A percentile compares a stretch with the other conserved stretches of the same genome.
Conservation (phyloP, 2,113 vertebrate species). For the Myotis brandtii region DNA sequence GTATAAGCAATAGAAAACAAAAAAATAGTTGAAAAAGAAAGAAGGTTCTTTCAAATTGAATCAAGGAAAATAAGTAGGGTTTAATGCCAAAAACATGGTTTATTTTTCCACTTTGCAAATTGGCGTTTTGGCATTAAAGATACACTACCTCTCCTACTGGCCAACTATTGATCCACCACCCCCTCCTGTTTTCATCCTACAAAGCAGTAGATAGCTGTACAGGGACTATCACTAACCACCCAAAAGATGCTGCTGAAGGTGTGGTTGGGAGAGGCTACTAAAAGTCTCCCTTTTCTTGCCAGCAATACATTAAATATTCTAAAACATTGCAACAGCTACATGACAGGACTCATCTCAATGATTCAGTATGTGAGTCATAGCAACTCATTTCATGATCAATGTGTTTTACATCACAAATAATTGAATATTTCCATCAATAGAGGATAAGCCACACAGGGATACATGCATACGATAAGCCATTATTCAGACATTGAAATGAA, state of each 20-base stretch:
- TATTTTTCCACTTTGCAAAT: slow-evolving; percentile 1
- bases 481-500: not conserved
- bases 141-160: not conserved
- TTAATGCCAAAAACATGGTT: not conserved
- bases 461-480: not conserved
- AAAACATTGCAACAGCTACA: slow-evolving; percentile 37
- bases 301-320: slow-evolving; percentile 66
- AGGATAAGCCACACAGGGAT: not conserved
- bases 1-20: slow-evolving; percentile 3
- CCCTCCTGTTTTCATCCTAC: not conserved
- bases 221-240: not conserved
- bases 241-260: slow-evolving; percentile 52
- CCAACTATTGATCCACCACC: not conserved
- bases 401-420: slow-evolving; percentile 23
- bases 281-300: slow-evolving; percentile 26
- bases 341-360: slow-evolving; percentile 49
- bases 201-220: not conserved
- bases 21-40: not conserved
- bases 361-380: slow-evolving; percentile 64
- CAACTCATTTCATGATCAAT: slow-evolving; percentile 47
- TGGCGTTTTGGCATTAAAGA: not conserved
- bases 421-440: slow-evolving; percentile 57
- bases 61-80: not conserved
- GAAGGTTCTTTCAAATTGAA: not conserved
- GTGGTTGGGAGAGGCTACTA: slow-evolving; percentile 62